Conservation (phyloP, 2,113 vertebrate species). For the Speoplatyrhinus poulsoni region DNA sequence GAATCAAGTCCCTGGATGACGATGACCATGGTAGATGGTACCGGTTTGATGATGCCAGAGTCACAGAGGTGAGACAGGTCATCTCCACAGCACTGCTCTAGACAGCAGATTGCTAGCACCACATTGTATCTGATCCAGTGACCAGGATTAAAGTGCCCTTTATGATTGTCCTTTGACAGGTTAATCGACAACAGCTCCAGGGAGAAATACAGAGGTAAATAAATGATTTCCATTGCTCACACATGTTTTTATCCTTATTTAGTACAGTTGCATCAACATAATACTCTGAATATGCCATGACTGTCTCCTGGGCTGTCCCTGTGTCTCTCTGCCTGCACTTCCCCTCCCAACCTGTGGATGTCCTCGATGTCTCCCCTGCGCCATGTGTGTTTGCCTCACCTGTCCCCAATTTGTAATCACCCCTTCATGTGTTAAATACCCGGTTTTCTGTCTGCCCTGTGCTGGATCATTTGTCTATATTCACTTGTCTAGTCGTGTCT, state of each 20-base stretch:
- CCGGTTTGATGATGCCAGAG: conserved; percentile 34
- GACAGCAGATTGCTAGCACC: not conserved
- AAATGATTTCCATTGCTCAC: not conserved
- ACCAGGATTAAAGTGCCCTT: no score
- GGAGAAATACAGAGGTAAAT: not conserved
- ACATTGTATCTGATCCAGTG: not conserved
- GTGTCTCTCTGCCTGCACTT: no score
- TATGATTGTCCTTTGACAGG: no score
- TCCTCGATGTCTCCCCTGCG: no score
- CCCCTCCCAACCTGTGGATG: no score
- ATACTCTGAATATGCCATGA: not conserved
- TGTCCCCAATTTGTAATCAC: no score
- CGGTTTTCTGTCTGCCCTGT: no score
- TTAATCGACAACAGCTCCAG: not conserved
- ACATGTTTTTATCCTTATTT: not conserved
- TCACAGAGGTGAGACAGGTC: conserved; percentile 50
- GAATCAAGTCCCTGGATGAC: conserved; percentile 49
- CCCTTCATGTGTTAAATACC: no score
- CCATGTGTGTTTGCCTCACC: no score
- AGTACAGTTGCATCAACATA: not conserved
- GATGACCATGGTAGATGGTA: conserved; percentile 43
- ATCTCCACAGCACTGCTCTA: not conserved
- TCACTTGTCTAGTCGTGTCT: no score
- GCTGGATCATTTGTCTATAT: not conserved
- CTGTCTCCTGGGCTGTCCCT: no score